Conservation (phyloP, 92 coral and sea anemone species). For the Epizoanthus fatuus region DNA sequence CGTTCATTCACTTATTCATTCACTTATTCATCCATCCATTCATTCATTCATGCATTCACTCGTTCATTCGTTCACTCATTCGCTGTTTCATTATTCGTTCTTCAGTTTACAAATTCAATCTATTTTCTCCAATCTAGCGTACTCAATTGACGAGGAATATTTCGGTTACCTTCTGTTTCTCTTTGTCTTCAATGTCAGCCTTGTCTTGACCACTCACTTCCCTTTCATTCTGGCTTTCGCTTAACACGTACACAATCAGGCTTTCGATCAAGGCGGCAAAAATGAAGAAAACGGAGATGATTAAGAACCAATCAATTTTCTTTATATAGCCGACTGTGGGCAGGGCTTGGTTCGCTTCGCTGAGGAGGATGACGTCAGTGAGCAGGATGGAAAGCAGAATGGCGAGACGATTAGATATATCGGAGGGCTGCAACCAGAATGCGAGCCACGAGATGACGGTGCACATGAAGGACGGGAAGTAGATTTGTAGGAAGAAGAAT, state of each 20-base stretch:
- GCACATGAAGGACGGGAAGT: constrained; percentile 35
- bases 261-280: constrained; percentile 8
- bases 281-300: constrained; percentile 11
- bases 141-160: too few relatives aligned
- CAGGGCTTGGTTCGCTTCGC: constrained; percentile 29
- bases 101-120: too few relatives aligned
- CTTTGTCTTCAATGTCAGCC: too few relatives aligned
- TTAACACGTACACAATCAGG: constrained; percentile 15
- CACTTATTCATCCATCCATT: too few relatives aligned
- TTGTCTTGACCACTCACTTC: too few relatives aligned
- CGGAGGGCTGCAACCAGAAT: constrained; percentile 25
- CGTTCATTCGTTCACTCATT: too few relatives aligned
- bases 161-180: too few relatives aligned
- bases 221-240: not conserved
- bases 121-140: too few relatives aligned
- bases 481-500: constrained; percentile 6
- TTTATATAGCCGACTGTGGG: constrained; percentile 32
- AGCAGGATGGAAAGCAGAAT: constrained; percentile 9
- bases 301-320: constrained; percentile 17
- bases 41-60: too few relatives aligned
- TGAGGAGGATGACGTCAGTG: constrained; percentile 19
- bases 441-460: constrained; percentile 15
- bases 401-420: constrained; percentile 8
- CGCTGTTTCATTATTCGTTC: too few relatives aligned
- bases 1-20: too few relatives aligned